Percentiles rank a stretch among this genome's conserved stretches.
Conservation (phyloP, 1,140 invertebrate genomes). For the Drosophila kohkoa region DNA sequence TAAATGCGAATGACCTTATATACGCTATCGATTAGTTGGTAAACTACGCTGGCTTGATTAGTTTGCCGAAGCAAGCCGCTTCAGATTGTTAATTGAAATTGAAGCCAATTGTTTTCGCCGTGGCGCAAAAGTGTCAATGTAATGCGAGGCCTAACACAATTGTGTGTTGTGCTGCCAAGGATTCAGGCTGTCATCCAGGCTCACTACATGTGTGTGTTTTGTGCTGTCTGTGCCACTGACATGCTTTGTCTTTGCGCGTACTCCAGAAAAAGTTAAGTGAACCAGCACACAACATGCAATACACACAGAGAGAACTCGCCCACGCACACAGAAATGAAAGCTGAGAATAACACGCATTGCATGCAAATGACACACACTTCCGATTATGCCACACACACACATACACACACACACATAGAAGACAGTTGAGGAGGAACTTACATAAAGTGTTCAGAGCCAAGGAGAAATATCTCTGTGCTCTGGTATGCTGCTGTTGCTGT, state of each 20-base stretch:
- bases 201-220: slow-evolving; percentile 23
- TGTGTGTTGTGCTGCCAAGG: slow-evolving; percentile 25
- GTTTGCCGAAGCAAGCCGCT: not conserved
- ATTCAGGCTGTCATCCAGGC: not conserved
- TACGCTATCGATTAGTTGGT: slow-evolving; percentile 8
- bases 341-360: slow-evolving; percentile 26
- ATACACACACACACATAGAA: not conserved
- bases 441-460: slow-evolving; percentile 16
- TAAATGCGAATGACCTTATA: slow-evolving; percentile 21
- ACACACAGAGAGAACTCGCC: not conserved
- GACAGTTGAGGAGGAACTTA: slow-evolving; percentile 9
- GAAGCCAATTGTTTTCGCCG: not conserved
- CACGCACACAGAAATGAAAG: slow-evolving; percentile 2
- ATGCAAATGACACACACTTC: slow-evolving; percentile 64
- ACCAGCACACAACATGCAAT: slow-evolving; percentile 11
- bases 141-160: slow-evolving; percentile 56
- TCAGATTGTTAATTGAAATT: not conserved
- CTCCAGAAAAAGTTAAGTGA: slow-evolving; percentile 66
- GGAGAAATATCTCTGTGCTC: not conserved
- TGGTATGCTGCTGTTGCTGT: not conserved
- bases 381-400: slow-evolving; percentile 31
- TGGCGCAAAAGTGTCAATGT: slow-evolving; percentile 29
- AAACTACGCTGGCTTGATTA: not conserved
- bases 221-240: slow-evolving; percentile 43
- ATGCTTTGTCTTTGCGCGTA: slow-evolving; percentile 62